These are phyloP conservation scores for Syrrhaptes paradoxus DNA, from an alignment of 2,113 vertebrate species.

Conservation along the genomic window DNA sequence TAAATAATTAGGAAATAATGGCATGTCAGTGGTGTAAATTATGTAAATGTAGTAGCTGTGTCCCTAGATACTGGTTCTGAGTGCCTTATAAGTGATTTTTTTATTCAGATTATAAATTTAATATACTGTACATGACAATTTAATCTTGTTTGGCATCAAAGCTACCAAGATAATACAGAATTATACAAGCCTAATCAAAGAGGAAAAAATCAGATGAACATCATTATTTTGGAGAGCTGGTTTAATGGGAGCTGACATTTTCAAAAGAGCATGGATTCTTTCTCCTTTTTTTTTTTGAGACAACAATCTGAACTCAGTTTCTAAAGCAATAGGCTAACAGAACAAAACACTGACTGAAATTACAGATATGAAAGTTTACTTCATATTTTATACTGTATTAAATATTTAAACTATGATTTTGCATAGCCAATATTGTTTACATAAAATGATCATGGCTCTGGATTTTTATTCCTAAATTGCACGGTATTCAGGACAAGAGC, in stretches of 20 bases:
- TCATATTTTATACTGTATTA: conserved; percentile 36
- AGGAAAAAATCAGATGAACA: conserved; percentile 60
- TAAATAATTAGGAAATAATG: conserved; percentile 74
- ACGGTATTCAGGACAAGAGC: background rate
- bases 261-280: conserved; percentile 54
- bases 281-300: background rate
- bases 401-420: conserved; percentile 65
- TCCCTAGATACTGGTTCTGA: conserved; percentile 60
- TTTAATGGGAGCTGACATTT: conserved; percentile 62
- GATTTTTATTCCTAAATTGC: conserved; percentile 61
- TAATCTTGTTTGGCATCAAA: conserved; percentile 78
- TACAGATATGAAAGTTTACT: conserved; percentile 34
- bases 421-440: conserved; percentile 10
- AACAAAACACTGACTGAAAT: conserved; percentile 45
- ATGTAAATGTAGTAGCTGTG: conserved; percentile 60
- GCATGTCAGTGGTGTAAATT: conserved; percentile 53
- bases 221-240: conserved; percentile 65
- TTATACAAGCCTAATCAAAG: conserved; percentile 77
- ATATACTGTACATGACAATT: conserved; percentile 75
- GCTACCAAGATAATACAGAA: conserved; percentile 74
- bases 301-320: conserved; percentile 27
- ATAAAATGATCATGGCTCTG: background rate
- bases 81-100: conserved; percentile 69
- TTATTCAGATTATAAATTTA: conserved; percentile 74
- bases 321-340: conserved; percentile 21